Percentiles rank a stretch among this genome's conserved stretches.
Conservation (phyloP, 2,888 invertebrate species). For the Eupithecia abbreviata region DNA sequence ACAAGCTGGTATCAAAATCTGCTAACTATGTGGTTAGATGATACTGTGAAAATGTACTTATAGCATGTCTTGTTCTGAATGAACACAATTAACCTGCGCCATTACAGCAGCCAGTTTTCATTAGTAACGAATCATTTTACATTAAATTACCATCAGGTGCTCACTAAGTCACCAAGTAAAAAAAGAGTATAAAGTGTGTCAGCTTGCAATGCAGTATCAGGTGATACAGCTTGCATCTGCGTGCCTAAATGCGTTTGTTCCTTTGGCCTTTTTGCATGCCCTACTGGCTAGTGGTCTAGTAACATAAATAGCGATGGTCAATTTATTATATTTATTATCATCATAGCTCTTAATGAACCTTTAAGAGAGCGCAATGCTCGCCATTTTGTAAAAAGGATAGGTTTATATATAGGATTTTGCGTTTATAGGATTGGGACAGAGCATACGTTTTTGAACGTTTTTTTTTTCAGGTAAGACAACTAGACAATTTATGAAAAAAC, state of each 20-base stretch:
- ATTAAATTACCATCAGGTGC: slow-evolving; percentile 36
- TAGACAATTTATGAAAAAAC: no score
- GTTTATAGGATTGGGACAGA: no score
- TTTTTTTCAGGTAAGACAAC: no score
- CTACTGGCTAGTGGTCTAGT: slow-evolving; percentile 30
- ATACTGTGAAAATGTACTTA: neutral
- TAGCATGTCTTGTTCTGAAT: neutral
- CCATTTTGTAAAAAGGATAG: no score
- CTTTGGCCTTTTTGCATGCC: slow-evolving; percentile 40
- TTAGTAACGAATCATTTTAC: slow-evolving; percentile 31
- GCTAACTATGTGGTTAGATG: neutral
- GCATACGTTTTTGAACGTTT: no score
- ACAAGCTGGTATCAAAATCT: no score
- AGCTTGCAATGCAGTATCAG: slow-evolving; percentile 42
- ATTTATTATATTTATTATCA: neutral
- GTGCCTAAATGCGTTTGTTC: slow-evolving; percentile 40
- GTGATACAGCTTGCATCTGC: slow-evolving; percentile 42
- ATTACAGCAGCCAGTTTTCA: slow-evolving; percentile 27
- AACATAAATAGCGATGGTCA: neutral
- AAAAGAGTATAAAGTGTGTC: slow-evolving; percentile 45
- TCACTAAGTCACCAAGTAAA: slow-evolving; percentile 40
- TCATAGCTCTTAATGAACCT: neutral
- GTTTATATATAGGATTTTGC: no score
- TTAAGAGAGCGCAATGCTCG: neutral
- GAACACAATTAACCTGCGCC: neutral